Conservation (phyloP, 2,113 vertebrate species). For the Hydrolagus affinis region DNA sequence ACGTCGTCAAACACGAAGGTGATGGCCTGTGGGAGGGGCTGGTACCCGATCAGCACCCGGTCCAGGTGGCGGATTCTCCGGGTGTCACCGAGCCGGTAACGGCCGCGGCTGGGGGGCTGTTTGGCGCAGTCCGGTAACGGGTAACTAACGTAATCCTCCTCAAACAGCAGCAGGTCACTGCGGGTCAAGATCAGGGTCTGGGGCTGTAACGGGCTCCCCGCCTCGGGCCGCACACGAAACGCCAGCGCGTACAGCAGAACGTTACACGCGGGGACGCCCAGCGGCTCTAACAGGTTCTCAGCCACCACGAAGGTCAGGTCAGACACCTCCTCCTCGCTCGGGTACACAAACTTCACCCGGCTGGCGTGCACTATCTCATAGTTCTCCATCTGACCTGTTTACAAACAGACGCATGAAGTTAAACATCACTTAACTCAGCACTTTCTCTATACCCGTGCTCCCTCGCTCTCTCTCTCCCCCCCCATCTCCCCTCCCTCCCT, state of each 20-base stretch:
- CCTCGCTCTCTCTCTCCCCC: no score
- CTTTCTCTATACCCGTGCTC: no score
- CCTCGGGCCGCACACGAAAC: conserved; percentile 67
- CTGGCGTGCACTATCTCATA: conserved; percentile 94
- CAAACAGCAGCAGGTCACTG: conserved; percentile 78
- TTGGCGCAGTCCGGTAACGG: conserved; percentile 91
- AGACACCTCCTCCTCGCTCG: conserved; percentile 92
- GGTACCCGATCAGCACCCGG: conserved; percentile 87
- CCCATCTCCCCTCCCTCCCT: no score
- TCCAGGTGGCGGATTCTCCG: conserved; percentile 86
- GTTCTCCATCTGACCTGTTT: conserved; percentile 89
- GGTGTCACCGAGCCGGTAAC: conserved; percentile 78
- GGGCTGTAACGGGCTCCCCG: conserved; percentile 61
- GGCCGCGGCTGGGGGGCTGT: conserved; percentile 82
- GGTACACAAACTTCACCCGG: conserved; percentile 90
- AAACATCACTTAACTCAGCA: conserved; percentile 29
- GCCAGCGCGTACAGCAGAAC: conserved; percentile 85
- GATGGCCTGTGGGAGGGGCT: conserved; percentile 86
- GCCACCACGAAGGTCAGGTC: conserved; percentile 87
- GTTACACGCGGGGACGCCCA: conserved; percentile 62
- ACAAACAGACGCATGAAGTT: conserved; percentile 36
- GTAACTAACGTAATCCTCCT: conserved; percentile 91
- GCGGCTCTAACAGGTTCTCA: conserved; percentile 66
- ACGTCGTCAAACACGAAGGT: conserved; percentile 92
- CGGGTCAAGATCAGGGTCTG: conserved; percentile 85